Evolutionary conservation across 2,797 vertebrate species (phyloP).

Genomic region (Ibycter americanus): DNA sequence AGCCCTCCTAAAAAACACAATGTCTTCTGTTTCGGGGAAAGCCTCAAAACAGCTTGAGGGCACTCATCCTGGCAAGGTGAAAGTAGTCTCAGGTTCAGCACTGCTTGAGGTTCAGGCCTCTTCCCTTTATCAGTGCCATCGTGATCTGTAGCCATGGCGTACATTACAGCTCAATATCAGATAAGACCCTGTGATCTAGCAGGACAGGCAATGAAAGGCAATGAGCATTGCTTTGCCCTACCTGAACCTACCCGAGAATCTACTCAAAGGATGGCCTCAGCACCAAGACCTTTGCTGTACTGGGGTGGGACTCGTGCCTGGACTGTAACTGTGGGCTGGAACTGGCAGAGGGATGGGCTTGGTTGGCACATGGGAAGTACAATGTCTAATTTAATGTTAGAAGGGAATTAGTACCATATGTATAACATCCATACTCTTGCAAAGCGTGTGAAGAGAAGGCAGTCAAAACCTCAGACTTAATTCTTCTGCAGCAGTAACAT

Average conservation of each 20-base stretch:
- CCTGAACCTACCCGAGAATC: not conserved
- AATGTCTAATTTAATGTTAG: not conserved
- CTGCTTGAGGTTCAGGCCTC: not conserved
- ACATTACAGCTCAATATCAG: not conserved
- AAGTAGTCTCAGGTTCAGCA: not conserved
- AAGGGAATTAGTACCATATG: not conserved
- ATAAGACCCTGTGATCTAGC: not conserved
- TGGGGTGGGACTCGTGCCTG: not conserved
- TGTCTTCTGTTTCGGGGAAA: not conserved
- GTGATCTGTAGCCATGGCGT: not conserved
- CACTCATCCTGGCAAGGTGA: not conserved
- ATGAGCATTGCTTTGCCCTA: not conserved
- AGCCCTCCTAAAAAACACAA: not conserved
- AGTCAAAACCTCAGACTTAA: not conserved
- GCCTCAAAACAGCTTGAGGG: not conserved
- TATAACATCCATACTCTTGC: not conserved
- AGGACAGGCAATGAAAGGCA: not conserved
- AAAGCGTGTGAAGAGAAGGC: not conserved
- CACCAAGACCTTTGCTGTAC: not conserved
- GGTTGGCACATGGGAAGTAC: not conserved
- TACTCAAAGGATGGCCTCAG: not conserved
- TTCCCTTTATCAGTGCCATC: not conserved
- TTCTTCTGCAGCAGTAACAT: not conserved
- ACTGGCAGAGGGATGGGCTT: not conserved
- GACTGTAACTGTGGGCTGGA: not conserved